Evolutionary conservation across 2,797 vertebrate species (phyloP).

Genomic region (Babyrousa celebensis): DNA sequence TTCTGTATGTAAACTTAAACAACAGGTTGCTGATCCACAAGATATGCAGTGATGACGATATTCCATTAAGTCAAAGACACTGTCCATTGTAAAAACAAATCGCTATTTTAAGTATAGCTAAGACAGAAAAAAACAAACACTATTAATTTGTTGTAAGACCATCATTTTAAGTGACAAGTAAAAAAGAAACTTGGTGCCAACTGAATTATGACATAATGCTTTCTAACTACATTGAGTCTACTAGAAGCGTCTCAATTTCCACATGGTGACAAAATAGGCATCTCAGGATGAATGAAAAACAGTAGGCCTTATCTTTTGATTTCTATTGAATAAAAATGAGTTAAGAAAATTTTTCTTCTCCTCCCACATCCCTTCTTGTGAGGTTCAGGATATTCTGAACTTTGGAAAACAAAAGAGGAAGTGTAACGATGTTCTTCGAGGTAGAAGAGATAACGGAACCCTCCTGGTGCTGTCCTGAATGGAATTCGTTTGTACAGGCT

Average conservation of each 20-base stretch:
- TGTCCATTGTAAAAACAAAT: constrained; percentile 26
- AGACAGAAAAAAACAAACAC: not conserved
- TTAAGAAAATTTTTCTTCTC: not conserved
- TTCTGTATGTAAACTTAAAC: constrained; percentile 32
- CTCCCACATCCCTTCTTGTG: not conserved
- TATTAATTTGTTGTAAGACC: not conserved
- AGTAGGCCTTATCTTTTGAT: not conserved
- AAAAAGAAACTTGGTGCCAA: not conserved
- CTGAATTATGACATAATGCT: not conserved
- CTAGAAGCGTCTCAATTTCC: not conserved
- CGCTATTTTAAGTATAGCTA: constrained; percentile 6
- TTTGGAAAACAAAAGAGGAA: not conserved
- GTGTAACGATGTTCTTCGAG: not conserved
- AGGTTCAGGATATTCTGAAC: not conserved
- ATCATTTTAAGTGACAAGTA: constrained; percentile 22
- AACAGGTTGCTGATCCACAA: not conserved
- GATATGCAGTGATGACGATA: not conserved
- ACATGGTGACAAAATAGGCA: not conserved
- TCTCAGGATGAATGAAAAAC: constrained; percentile 23
- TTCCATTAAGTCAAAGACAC: constrained; percentile 37
- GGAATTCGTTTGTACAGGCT: not conserved
- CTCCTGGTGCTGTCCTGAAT: not conserved
- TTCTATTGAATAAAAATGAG: not conserved
- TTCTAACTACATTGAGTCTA: not conserved
- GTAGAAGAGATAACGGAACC: not conserved